Base-by-base conservation (phyloP, 2,797 vertebrate species). In the Neosalanx taihuensis region DNA sequence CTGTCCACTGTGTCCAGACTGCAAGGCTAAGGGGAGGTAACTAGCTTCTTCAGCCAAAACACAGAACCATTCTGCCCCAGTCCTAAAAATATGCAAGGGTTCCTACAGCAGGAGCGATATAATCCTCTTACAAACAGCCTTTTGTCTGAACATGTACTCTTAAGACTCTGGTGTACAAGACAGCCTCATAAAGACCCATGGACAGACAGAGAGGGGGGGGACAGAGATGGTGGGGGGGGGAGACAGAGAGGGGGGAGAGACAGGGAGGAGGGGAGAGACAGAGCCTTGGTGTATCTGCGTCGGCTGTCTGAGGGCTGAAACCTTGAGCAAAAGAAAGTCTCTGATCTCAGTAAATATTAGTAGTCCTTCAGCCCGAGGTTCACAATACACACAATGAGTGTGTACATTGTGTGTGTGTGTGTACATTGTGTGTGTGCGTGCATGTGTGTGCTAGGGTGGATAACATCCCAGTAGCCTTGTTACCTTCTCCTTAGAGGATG, bases 291-390 rank as follows among this genome's bases (percentile, higher is more conserved):
- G 74, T 56, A 69, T 71, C 62, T 76, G 76, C 26, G 12, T 67
- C 23, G 57, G 59, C 30, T 73, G 76, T 6, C 29, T 81, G 69
- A 73, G 72, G 71, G n/a, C 66, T 72, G 64, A 74, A 79, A 82
- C 78, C 81, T 72, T 76, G 76, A 79, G 67, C 74, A 74, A 72
- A 18, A 51, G 59, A 67, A 17, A 72, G 13, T 33, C 58, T 68
- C 1, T 30, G 41, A 51, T 33, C 31, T 5, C 31, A 29, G 72
- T 86, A 82, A 89, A 90, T 89, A 90, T 89, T 86, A 75, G 87
- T 83, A 76, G 76, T 15, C 68, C 66, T 74, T 70, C 80, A 78
- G 77, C 61, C 65, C 29, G 57, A 12, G 71, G 31, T 68, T 72
- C 67, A 68, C 29, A n/a, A 59, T 37, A 31, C 30, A 33, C 31